Percentiles rank a stretch among this genome's conserved stretches.
Conservation (phyloP, 2,113 vertebrate genomes). For the Glaucidium brasilianum region DNA sequence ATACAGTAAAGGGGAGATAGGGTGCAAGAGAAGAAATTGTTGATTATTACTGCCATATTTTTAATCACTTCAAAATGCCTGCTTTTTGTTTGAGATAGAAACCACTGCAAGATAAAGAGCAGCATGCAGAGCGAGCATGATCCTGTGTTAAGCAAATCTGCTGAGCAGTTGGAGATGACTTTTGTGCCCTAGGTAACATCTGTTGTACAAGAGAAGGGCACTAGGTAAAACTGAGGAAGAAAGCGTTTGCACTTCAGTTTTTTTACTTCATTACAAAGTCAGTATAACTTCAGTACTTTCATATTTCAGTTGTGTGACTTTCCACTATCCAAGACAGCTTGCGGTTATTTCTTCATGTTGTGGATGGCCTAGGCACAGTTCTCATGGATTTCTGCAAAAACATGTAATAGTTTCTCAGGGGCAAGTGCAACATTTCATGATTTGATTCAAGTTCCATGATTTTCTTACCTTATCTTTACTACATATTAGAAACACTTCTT, state of each 20-base stretch:
- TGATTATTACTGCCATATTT: background rate
- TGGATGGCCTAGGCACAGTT: background rate
- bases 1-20: background rate
- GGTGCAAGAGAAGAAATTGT: background rate
- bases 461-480: background rate
- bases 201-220: background rate
- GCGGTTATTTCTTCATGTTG: background rate
- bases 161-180: background rate
- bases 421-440: background rate
- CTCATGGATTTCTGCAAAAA: background rate
- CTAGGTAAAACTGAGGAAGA: background rate
- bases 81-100: background rate
- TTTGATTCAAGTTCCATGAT: background rate
- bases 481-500: background rate
- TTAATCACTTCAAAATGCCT: background rate
- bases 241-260: background rate
- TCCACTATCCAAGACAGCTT: background rate
- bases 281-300: background rate
- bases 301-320: background rate
- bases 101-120: background rate
- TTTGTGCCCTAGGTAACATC: background rate
- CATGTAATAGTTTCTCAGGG: background rate
- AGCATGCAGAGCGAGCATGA: background rate
- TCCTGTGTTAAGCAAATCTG: background rate
- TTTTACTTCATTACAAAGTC: background rate